phyloP scores from a whole-genome alignment of 2,888 invertebrate genomes.

The Dusona sp. region DNA sequence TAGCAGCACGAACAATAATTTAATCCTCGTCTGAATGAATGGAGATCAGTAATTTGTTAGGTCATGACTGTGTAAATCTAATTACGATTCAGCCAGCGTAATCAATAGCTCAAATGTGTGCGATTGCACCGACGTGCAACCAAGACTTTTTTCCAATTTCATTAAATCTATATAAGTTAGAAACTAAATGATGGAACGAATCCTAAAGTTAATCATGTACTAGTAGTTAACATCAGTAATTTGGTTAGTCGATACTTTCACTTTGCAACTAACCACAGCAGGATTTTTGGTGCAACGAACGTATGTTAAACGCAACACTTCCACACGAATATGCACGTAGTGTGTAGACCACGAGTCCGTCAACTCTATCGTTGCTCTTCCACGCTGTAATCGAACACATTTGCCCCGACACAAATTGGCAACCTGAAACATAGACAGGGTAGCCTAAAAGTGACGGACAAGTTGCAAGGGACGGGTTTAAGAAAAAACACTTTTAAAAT shows the following conservation, averaged over 20 bases:
- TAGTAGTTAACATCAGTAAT: slow-evolving; percentile 39
- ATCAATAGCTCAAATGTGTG: slow-evolving; percentile 7
- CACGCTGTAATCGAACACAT: background rate
- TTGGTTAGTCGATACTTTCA: slow-evolving; percentile 44
- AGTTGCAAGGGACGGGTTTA: background rate
- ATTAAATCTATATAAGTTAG: slow-evolving; percentile 19
- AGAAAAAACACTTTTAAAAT: no score
- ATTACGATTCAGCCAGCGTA: slow-evolving; percentile 22
- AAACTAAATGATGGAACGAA: background rate
- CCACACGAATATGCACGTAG: background rate
- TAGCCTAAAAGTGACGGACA: background rate
- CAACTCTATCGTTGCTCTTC: slow-evolving; percentile 19
- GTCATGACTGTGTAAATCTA: background rate
- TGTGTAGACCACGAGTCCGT: slow-evolving; percentile 38
- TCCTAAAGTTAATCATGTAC: background rate
- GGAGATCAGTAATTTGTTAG: background rate
- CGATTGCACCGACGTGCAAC: background rate
- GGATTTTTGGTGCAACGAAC: slow-evolving; percentile 15
- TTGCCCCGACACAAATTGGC: slow-evolving; percentile 17
- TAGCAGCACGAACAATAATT: background rate
- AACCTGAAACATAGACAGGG: background rate
- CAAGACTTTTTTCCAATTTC: background rate
- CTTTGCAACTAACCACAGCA: slow-evolving; percentile 10
- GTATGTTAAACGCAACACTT: slow-evolving; percentile 21
- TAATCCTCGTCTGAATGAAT: background rate